These are phyloP conservation scores for Caenorhabditis brenneri DNA, from an alignment of 1,140 invertebrate species.

Conservation along the genomic window DNA sequence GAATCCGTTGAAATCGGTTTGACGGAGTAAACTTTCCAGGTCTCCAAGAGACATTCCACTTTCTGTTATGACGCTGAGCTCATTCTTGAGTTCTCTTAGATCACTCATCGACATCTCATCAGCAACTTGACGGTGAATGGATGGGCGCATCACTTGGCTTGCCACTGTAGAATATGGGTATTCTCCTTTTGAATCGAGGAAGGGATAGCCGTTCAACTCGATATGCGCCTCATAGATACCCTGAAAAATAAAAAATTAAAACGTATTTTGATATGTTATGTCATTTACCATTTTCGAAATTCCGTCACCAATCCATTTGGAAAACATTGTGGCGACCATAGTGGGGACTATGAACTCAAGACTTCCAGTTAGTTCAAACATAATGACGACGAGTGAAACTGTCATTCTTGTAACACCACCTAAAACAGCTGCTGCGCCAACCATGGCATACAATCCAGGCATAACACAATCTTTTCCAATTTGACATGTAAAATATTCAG, in stretches of 20 bases:
- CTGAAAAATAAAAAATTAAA: constrained; percentile 62
- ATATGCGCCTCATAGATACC: constrained; percentile 93
- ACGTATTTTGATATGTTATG: constrained; percentile 62
- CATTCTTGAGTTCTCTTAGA: constrained; percentile 43
- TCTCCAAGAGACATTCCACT: constrained; percentile 96
- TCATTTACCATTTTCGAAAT: constrained; percentile 78
- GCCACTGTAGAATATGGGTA: constrained; percentile 95
- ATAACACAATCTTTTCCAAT: constrained; percentile 92
- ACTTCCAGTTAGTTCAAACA: constrained; percentile 98
- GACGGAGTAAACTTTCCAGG: constrained; percentile 83
- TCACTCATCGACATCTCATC: constrained; percentile 25
- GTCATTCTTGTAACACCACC: constrained; percentile 86
- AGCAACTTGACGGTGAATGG: constrained; percentile 31
- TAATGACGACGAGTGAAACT: constrained; percentile 97
- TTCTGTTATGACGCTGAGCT: constrained; percentile 86
- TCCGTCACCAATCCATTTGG: constrained; percentile 99
- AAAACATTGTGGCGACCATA: constrained; percentile 98
- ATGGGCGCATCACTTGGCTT: constrained; percentile 76
- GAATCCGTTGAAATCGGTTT: constrained; percentile 97
- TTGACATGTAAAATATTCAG: constrained; percentile 78
- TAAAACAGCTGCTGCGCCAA: constrained; percentile 95
- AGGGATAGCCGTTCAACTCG: constrained; percentile 95
- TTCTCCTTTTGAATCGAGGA: constrained; percentile 96
- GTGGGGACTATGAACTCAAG: constrained; percentile 96
- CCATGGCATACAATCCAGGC: constrained; percentile 98